Evolutionary conservation across 2,797 vertebrate species (phyloP).

Genomic region (Amblyopsis hoosieri): DNA sequence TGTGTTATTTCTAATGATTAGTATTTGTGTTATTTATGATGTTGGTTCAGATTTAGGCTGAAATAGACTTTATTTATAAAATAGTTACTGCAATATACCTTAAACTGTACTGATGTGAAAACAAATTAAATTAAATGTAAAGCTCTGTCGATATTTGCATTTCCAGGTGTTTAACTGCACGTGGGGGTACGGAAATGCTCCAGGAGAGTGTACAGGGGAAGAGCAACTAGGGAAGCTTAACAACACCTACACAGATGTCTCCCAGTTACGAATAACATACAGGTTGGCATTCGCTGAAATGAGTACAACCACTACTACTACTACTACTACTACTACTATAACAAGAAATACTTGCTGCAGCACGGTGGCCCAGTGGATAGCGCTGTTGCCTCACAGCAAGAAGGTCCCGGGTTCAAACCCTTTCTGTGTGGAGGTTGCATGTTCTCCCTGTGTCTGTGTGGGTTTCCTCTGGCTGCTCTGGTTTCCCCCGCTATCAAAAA

Average conservation of each 20-base stretch:
- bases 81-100: neutral
- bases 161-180: constrained; percentile 83
- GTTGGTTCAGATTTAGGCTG: neutral
- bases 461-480: no score
- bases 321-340: neutral
- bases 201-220: constrained; percentile 74
- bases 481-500: no score
- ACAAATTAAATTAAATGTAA: neutral
- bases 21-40: neutral
- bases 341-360: neutral
- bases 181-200: constrained; percentile 59
- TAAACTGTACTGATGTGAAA: neutral
- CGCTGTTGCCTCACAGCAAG: no score
- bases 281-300: constrained; percentile 54
- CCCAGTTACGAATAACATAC: constrained; percentile 85
- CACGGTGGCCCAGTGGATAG: no score
- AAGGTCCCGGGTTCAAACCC: no score
- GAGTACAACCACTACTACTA: neutral
- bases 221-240: constrained; percentile 75
- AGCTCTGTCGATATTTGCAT: neutral
- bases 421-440: no score
- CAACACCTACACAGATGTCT: constrained; percentile 84
- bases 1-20: constrained; percentile 24
- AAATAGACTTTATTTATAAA: neutral
- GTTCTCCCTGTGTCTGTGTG: no score